Percentiles rank a stretch among this genome's conserved stretches.
Evolutionary conservation across 2,113 vertebrate genomes (phyloP).

Genomic region (Gobiocypris rarus): DNA sequence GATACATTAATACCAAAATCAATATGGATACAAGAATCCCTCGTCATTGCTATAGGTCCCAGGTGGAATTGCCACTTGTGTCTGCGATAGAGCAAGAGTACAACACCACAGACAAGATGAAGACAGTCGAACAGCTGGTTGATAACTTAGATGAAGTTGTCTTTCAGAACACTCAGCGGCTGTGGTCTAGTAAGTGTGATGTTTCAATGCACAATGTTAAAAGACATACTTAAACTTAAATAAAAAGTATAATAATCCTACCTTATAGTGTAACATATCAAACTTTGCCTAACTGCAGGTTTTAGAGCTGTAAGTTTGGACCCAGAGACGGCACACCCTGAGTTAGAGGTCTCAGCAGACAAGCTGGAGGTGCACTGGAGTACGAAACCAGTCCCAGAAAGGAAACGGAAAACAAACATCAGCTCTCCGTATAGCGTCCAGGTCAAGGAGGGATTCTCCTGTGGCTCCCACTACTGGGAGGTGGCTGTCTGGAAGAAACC

Average conservation of each 20-base stretch:
- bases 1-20: neutral
- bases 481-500: slow-evolving; percentile 76
- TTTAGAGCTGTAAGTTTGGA: slow-evolving; percentile 69
- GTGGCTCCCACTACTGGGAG: slow-evolving; percentile 75
- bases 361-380: slow-evolving; percentile 72
- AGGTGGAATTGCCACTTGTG: slow-evolving; percentile 62
- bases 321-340: slow-evolving; percentile 68
- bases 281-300: slow-evolving; percentile 62
- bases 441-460: slow-evolving; percentile 64
- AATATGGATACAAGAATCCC: neutral
- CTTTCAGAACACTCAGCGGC: slow-evolving; percentile 71
- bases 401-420: slow-evolving; percentile 41
- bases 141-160: slow-evolving; percentile 70
- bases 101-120: slow-evolving; percentile 67
- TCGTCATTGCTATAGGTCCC: slow-evolving; percentile 54
- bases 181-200: slow-evolving; percentile 72
- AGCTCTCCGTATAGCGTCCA: slow-evolving; percentile 73
- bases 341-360: slow-evolving; percentile 71
- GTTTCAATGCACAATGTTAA: too few relatives aligned
- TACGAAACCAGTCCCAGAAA: slow-evolving; percentile 52
- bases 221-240: too few relatives aligned
- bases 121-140: slow-evolving; percentile 69
- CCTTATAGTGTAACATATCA: neutral
- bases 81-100: slow-evolving; percentile 60
- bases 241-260: neutral